These are phyloP conservation scores for Oscheius sp. DNA, from an alignment of 2,888 invertebrate species.

Conservation along the genomic window DNA sequence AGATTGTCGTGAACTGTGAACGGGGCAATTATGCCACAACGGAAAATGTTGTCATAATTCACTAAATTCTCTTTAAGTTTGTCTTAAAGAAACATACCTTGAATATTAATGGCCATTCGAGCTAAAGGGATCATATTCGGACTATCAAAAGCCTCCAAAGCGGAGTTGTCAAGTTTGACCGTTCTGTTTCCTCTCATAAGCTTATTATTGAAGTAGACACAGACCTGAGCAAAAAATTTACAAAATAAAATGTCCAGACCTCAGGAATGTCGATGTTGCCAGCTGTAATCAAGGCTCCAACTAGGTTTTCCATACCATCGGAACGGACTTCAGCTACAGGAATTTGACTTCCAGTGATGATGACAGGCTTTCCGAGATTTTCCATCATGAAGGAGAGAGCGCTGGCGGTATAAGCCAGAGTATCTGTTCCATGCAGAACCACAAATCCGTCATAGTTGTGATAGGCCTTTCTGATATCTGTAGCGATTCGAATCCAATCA, in stretches of 20 bases:
- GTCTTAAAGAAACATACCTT: conserved; percentile 72
- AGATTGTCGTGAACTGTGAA: conserved; percentile 78
- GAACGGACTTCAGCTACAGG: conserved; percentile 92
- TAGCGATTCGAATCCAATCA: conserved; percentile 88
- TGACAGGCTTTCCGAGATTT: conserved; percentile 88
- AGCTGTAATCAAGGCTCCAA: conserved; percentile 87
- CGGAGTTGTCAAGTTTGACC: conserved; percentile 78
- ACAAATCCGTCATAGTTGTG: conserved; percentile 88
- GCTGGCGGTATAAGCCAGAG: conserved; percentile 92
- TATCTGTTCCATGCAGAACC: conserved; percentile 93
- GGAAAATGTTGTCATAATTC: conserved; percentile 77
- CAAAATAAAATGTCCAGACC: conserved; percentile 74
- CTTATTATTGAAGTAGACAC: conserved; percentile 87
- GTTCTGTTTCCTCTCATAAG: conserved; percentile 88
- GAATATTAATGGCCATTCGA: conserved; percentile 82
- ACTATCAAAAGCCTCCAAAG: conserved; percentile 84
- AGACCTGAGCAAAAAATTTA: conserved; percentile 65
- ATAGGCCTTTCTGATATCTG: conserved; percentile 77
- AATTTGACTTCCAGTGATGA: conserved; percentile 84
- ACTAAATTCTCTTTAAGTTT: conserved; percentile 73
- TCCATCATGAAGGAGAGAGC: conserved; percentile 96
- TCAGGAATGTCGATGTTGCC: conserved; percentile 89
- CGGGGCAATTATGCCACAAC: conserved; percentile 75
- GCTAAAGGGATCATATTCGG: conserved; percentile 87
- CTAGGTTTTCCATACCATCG: conserved; percentile 91